Percentiles rank a stretch among this genome's conserved stretches.
Conservation (phyloP, 1,140 invertebrate species). For the Brachionus sp. region DNA sequence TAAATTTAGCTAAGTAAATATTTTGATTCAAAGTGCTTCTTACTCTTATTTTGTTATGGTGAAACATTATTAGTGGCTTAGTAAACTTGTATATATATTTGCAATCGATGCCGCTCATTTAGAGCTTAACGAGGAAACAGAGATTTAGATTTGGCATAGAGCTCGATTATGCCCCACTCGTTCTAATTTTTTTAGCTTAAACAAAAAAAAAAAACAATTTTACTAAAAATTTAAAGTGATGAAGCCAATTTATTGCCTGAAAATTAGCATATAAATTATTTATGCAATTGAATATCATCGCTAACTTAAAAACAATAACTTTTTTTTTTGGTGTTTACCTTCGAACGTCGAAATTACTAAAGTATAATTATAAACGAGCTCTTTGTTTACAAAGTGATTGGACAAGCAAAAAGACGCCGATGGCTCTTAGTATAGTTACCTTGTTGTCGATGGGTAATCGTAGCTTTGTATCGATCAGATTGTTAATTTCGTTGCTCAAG, state of each 20-base stretch:
- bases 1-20: neutral
- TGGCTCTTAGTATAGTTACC: neutral
- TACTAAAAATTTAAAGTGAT: neutral
- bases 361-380: neutral
- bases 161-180: neutral
- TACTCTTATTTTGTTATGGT: neutral
- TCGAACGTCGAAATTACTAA: neutral
- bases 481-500: neutral
- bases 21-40: neutral
- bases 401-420: neutral
- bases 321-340: neutral
- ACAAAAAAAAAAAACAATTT: constrained; percentile 12
- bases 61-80: neutral
- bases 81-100: neutral
- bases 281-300: neutral
- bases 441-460: neutral
- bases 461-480: neutral
- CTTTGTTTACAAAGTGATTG: neutral
- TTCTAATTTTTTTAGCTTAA: neutral
- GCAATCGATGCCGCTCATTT: neutral
- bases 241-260: neutral
- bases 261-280: constrained; percentile 6
- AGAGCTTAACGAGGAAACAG: neutral
- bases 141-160: neutral
- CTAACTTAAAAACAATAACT: constrained; percentile 10